These are phyloP conservation scores for Nilaparvata lugens DNA, from an alignment of 1,140 invertebrate species.

Conservation along the genomic window DNA sequence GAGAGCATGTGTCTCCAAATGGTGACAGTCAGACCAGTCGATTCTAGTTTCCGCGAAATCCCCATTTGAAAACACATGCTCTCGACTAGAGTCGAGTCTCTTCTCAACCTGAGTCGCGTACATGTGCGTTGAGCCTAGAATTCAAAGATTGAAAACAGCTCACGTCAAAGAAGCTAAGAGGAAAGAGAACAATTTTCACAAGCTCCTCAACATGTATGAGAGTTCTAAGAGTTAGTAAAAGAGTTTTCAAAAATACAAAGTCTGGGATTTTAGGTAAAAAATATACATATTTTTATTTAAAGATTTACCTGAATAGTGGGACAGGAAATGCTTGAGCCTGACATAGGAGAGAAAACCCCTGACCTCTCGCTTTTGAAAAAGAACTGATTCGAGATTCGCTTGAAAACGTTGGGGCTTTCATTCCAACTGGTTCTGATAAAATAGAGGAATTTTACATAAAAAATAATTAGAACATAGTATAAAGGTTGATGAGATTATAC, in stretches of 20 bases:
- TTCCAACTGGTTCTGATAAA: slow-evolving; percentile 31
- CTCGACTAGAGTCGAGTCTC: no score
- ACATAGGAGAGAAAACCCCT: slow-evolving; percentile 37
- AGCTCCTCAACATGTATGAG: no score
- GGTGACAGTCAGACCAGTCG: no score
- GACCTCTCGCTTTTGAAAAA: slow-evolving; percentile 40
- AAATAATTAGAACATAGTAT: background rate
- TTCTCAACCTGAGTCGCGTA: no score
- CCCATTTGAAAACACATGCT: no score
- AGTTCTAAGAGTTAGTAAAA: no score
- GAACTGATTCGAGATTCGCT: slow-evolving; percentile 51
- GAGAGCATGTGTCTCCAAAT: no score
- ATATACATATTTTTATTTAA: background rate
- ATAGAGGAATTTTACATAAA: background rate
- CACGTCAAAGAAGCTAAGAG: no score
- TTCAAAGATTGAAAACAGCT: no score
- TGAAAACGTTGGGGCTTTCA: slow-evolving; percentile 33
- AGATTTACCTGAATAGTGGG: slow-evolving; percentile 38
- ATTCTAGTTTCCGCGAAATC: no score
- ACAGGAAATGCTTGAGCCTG: slow-evolving; percentile 37
- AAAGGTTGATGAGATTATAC: background rate
- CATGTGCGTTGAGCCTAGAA: no score
- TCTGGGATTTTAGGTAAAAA: background rate
- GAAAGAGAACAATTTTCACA: background rate
- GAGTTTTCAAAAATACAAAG: no score